Percentiles rank a stretch among this genome's conserved stretches.
These are phyloP conservation scores for Rhipidura dahli DNA, from an alignment of 2,113 vertebrate species.

Conservation along the genomic window DNA sequence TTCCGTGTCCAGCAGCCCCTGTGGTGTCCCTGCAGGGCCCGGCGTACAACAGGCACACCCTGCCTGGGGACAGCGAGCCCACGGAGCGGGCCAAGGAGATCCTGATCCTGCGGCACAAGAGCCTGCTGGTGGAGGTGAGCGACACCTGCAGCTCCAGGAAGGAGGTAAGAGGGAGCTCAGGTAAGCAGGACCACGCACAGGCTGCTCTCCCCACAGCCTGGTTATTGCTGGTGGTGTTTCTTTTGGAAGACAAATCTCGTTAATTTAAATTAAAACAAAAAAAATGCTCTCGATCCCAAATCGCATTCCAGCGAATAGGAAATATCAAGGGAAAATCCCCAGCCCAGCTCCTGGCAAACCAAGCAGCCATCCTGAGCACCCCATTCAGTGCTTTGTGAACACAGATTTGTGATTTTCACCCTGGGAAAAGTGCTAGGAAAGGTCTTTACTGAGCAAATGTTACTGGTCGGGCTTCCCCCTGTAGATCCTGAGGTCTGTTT, in stretches of 20 bases:
- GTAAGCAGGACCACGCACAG: rapidly evolving
- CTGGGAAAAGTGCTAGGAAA: neutral
- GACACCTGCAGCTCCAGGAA: neutral
- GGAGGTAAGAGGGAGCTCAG: neutral
- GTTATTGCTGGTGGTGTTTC: neutral
- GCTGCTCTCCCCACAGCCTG: neutral
- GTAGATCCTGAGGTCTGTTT: neutral
- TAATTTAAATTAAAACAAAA: neutral
- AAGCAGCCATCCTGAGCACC: neutral
- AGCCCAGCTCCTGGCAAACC: neutral
- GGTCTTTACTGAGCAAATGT: neutral
- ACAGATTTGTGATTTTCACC: neutral
- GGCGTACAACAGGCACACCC: slow-evolving; percentile 81
- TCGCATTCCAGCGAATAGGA: rapidly evolving
- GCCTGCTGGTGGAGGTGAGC: slow-evolving; percentile 7
- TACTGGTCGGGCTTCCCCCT: neutral
- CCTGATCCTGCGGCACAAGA: slow-evolving; percentile 70
- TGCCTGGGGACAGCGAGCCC: slow-evolving; percentile 63
- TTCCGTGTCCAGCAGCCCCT: neutral
- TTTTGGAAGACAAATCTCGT: neutral
- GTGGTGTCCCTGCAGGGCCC: slow-evolving; percentile 59
- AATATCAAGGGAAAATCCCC: neutral
- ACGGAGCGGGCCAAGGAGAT: slow-evolving; percentile 61
- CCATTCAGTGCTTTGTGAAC: neutral
- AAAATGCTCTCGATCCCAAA: neutral